phyloP scores from a whole-genome alignment of 2,888 invertebrate genomes.

The Schizaphis graminum region DNA sequence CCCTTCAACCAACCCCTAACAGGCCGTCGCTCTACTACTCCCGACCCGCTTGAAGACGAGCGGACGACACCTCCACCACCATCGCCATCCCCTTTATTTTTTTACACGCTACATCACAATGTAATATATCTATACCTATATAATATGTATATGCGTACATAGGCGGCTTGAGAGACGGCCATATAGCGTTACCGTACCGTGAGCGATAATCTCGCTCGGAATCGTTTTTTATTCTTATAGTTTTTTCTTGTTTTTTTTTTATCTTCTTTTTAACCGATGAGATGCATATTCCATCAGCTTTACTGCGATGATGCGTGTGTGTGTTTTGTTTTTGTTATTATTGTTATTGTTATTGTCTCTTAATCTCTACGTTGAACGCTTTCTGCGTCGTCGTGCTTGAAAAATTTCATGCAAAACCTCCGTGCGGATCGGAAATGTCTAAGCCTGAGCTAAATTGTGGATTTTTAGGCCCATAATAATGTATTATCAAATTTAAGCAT shows the following conservation, averaged over 20 bases:
- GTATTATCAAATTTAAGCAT: neutral
- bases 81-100: neutral
- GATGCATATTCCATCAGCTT: neutral
- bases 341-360: neutral
- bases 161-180: neutral
- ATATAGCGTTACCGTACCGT: neutral
- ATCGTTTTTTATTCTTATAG: neutral
- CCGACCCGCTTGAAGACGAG: neutral
- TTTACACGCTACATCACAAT: slow-evolving; percentile 31
- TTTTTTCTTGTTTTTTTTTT: neutral
- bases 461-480: neutral
- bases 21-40: neutral
- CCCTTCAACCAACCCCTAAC: neutral
- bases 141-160: neutral
- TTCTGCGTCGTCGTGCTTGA: neutral
- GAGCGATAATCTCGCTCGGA: neutral
- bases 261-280: neutral
- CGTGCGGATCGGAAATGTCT: neutral
- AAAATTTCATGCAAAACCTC: neutral
- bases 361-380: too few relatives aligned
- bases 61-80: neutral
- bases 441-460: neutral
- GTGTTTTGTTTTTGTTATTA: neutral
- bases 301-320: neutral
- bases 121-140: neutral